These are phyloP conservation scores for Parapsyche elsis DNA, from an alignment of 1,140 invertebrate genomes.

Conservation along the genomic window DNA sequence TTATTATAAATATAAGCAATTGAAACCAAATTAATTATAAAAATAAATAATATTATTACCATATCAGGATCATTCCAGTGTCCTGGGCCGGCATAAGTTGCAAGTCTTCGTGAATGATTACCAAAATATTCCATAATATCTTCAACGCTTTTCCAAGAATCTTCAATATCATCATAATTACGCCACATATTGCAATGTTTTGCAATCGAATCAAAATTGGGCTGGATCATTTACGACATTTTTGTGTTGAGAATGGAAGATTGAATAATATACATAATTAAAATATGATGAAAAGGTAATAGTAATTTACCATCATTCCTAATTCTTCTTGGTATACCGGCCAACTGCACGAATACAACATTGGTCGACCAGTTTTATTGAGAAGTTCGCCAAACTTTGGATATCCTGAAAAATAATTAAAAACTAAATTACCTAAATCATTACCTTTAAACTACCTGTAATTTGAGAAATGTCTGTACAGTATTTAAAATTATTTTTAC, in stretches of 20 bases:
- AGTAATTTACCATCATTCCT: constrained; percentile 42
- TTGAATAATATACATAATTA: too few relatives aligned
- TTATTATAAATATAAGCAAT: not conserved
- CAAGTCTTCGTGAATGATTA: constrained; percentile 76
- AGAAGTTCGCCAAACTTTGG: constrained; percentile 77
- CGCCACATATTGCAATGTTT: constrained; percentile 83
- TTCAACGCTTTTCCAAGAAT: constrained; percentile 76
- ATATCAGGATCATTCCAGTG: constrained; percentile 92
- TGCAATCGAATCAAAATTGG: constrained; percentile 68
- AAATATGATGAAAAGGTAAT: not conserved
- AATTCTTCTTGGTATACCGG: constrained; percentile 77
- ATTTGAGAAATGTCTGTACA: too few relatives aligned
- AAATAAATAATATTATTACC: constrained; percentile 70
- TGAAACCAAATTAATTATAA: not conserved
- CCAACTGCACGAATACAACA: constrained; percentile 92
- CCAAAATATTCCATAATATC: constrained; percentile 81
- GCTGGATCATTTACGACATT: not conserved
- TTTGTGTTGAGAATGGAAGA: too few relatives aligned
- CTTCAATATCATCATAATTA: constrained; percentile 85
- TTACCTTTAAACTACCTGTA: too few relatives aligned
- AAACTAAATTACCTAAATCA: not conserved
- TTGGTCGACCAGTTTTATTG: constrained; percentile 83
- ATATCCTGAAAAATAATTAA: constrained; percentile 71
- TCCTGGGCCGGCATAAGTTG: constrained; percentile 78
- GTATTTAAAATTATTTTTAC: not conserved